phyloP scores from a whole-genome alignment of 2,113 vertebrate genomes.

The Lophochroa leadbeateri region DNA sequence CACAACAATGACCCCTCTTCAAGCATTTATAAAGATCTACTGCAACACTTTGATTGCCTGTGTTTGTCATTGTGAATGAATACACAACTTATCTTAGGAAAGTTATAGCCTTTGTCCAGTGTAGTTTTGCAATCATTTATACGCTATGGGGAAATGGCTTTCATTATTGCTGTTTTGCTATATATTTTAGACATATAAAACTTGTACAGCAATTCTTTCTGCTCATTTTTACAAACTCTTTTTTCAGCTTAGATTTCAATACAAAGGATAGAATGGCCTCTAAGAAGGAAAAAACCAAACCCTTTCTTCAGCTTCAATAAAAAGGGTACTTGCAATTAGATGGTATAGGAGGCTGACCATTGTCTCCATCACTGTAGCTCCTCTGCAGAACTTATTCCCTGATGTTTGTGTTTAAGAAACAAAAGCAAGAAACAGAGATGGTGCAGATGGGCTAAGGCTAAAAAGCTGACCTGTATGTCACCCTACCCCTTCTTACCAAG shows the following conservation, averaged over 20 bases:
- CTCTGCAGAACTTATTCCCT: not conserved
- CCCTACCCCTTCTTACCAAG: constrained; percentile 82
- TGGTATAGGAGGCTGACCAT: not conserved
- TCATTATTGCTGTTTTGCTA: not conserved
- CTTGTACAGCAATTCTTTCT: not conserved
- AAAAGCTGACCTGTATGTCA: constrained; percentile 32
- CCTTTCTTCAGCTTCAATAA: not conserved
- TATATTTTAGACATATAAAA: not conserved
- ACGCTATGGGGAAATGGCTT: not conserved
- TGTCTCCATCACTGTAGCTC: not conserved
- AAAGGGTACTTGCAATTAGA: not conserved
- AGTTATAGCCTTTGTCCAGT: not conserved
- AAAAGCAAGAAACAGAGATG: constrained; percentile 50
- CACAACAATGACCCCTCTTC: constrained; percentile 30
- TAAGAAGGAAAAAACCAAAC: not conserved
- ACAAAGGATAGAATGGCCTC: not conserved
- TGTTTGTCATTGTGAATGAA: constrained; percentile 55
- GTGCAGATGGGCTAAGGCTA: constrained; percentile 16
- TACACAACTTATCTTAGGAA: not conserved
- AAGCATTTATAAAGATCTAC: constrained; percentile 29
- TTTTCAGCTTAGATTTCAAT: not conserved
- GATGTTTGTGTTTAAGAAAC: constrained; percentile 33
- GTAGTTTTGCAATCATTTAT: not conserved
- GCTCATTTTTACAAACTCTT: not conserved
- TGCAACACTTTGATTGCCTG: constrained; percentile 18